These are phyloP conservation scores for Enteromius paludinosus DNA, from an alignment of 2,797 vertebrate species.

Conservation along the genomic window DNA sequence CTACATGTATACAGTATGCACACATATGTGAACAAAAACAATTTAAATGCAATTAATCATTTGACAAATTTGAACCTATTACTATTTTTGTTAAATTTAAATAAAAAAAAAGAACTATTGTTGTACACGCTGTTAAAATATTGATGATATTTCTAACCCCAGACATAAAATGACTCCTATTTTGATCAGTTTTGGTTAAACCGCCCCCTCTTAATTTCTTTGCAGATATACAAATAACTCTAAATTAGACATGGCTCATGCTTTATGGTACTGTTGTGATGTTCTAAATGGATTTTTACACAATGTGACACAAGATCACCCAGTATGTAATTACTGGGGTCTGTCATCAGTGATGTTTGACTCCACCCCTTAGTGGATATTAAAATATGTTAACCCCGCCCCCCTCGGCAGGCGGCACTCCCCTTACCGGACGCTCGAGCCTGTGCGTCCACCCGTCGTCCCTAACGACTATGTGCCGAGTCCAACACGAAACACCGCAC, in stretches of 20 bases:
- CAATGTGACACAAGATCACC: slow-evolving; percentile 14
- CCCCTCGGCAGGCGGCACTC: slow-evolving; percentile 92
- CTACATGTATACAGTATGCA: too few species aligned
- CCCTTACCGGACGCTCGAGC: slow-evolving; percentile 98
- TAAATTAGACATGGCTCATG: neutral
- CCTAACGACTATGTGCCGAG: slow-evolving; percentile 99
- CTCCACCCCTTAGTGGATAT: slow-evolving; percentile 60
- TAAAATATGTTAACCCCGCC: slow-evolving; percentile 61
- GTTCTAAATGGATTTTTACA: neutral
- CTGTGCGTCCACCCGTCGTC: slow-evolving; percentile 97
- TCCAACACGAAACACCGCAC: slow-evolving; percentile 94
- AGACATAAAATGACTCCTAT: neutral
- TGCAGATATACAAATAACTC: neutral
- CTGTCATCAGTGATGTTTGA: slow-evolving; percentile 32
- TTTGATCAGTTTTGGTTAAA: neutral
- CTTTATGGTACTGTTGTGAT: neutral
- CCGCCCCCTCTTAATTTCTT: neutral
- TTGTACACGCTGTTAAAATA: neutral
- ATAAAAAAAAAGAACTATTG: neutral
- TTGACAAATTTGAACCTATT: neutral
- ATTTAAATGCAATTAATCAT: too few species aligned
- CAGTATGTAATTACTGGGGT: slow-evolving; percentile 26
- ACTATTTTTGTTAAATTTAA: neutral
- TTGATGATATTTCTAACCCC: neutral
- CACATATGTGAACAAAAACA: too few species aligned